Evolutionary conservation across 2,888 invertebrate species (phyloP), one percentile per base, ranked within the genome.

Genomic region (Diachrysia chrysitis): DNA sequence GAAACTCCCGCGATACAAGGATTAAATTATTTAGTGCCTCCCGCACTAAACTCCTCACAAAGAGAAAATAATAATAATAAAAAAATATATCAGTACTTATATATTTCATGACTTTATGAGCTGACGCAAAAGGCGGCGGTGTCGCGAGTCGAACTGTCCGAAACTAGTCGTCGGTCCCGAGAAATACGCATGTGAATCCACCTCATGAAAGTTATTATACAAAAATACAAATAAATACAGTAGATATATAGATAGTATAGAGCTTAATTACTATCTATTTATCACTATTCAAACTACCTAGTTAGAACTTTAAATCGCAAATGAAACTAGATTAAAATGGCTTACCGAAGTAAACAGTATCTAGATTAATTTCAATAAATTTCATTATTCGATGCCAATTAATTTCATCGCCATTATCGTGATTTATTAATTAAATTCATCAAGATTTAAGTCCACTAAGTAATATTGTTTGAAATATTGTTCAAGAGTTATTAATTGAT

Each of bases 281-380:
- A 19, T 53, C 14, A 23, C 2, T 55, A 51, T 46, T 63, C 17
- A 69, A 66, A 56, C 63, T n/a, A n/a, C n/a, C n/a, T 42, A 54
- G 32, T 62, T 19, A 63, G 14, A 60, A 64, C 59, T 73, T 61
- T n/a, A 21, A 56, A 61, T 35, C 53, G 56, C 57, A 63, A 59
- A 71, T 63, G 35, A 25, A 73, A 71, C 66, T 32, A 17, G 58
- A 73, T 77, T 73, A 76, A 74, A 80, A 66, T 61, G 76, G 65
- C 71, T 83, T 79, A 83, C 53, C 60, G 66, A 72, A 79, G 71
- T 82, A 78, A 74, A 82, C 80, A 77, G 67, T 75, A 54, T 73
- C 57, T 65, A 77, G 82, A 85, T 85, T 83, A 82, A 75, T 82
- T 81, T 78, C 65, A 78, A 84, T 84, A 74, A 85, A 83, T 82